phyloP scores from a whole-genome alignment of 2,888 invertebrate genomes.

The Thumatha senex region DNA sequence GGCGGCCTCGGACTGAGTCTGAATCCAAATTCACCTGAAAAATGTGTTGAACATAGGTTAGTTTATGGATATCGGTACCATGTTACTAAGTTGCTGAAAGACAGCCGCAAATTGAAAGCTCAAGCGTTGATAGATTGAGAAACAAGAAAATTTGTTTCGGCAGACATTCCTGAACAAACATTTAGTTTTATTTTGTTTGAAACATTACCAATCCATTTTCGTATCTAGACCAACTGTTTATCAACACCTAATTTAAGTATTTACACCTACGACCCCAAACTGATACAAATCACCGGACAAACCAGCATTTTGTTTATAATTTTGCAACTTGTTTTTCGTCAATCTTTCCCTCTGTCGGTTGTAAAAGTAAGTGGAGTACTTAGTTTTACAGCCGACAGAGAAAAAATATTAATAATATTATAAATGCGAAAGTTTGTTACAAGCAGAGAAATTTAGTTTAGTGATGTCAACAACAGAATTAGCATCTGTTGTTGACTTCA shows the following conservation, averaged over 20 bases:
- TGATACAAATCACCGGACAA: neutral
- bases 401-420: no score
- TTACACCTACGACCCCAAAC: neutral
- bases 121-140: constrained; percentile 1
- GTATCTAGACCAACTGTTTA: neutral
- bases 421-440: no score
- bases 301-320: neutral
- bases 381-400: no score
- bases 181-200: neutral
- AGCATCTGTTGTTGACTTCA: no score
- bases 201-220: neutral
- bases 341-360: neutral
- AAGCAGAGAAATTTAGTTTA: no score
- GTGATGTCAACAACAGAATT: no score
- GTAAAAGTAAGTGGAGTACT: no score
- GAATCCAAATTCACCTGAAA: constrained; percentile 53
- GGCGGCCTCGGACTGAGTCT: constrained; percentile 60
- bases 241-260: neutral
- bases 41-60: neutral
- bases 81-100: neutral
- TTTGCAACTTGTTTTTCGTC: neutral
- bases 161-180: neutral
- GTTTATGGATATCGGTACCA: neutral
- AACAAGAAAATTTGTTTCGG: neutral
- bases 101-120: neutral